phyloP scores from a whole-genome alignment of 2,797 vertebrate species.

The Peromyscus attwateri region DNA sequence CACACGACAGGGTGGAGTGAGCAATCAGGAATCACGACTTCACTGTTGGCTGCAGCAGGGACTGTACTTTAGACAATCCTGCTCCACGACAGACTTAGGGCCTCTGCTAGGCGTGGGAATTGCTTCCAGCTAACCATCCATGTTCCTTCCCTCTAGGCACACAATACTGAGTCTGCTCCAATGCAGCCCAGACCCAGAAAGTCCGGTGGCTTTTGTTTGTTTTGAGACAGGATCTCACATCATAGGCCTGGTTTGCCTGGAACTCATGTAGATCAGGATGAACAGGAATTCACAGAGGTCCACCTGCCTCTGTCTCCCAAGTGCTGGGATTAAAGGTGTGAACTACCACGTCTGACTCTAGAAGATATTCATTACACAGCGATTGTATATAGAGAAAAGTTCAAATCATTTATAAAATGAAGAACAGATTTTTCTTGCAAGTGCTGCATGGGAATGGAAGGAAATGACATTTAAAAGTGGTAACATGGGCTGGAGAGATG shows the following conservation, averaged over 20 bases:
- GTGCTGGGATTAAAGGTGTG: background rate
- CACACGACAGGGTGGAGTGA: background rate
- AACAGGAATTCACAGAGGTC: background rate
- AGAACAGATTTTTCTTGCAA: slow-evolving; percentile 35
- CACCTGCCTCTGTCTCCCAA: background rate
- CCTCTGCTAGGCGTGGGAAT: background rate
- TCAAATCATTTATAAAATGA: background rate
- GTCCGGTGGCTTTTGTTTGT: background rate
- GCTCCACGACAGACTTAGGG: background rate
- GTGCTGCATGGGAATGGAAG: slow-evolving; percentile 15
- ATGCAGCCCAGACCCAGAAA: background rate
- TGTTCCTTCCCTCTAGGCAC: background rate
- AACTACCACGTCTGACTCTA: background rate
- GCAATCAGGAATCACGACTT: background rate
- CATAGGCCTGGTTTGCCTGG: background rate
- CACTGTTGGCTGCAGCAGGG: background rate
- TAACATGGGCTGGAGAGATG: background rate
- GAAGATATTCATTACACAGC: slow-evolving; percentile 12
- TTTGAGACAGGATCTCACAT: background rate
- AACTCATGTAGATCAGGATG: background rate
- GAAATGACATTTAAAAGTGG: slow-evolving; percentile 39
- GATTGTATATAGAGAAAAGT: slow-evolving; percentile 20
- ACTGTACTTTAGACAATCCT: background rate
- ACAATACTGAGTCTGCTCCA: background rate
- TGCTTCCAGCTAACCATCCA: background rate